phyloP scores from a whole-genome alignment of 2,888 invertebrate genomes.

The Parnassius mnemosyne region DNA sequence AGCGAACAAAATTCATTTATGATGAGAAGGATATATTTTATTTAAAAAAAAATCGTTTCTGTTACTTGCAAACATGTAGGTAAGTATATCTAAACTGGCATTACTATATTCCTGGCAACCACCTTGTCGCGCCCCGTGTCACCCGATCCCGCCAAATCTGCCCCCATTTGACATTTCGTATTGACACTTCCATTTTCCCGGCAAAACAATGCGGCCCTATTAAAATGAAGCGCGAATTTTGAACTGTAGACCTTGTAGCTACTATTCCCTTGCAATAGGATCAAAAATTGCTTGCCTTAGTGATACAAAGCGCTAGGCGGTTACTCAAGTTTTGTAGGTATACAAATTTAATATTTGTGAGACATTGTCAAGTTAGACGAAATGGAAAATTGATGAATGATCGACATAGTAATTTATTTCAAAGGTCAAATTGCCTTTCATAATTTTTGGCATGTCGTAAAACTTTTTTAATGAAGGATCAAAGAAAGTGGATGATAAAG shows the following conservation, averaged over 20 bases:
- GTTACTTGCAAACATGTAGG: too few relatives aligned
- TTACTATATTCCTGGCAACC: background rate
- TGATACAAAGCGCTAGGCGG: background rate
- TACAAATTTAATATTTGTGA: slow-evolving; percentile 19
- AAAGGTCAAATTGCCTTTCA: slow-evolving; percentile 20
- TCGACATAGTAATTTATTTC: slow-evolving; percentile 14
- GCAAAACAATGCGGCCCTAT: slow-evolving; percentile 31
- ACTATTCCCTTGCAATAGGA: background rate
- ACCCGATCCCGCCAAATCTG: slow-evolving; percentile 14
- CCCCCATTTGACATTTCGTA: slow-evolving; percentile 33
- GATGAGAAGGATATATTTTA: too few relatives aligned
- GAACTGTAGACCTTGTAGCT: background rate
- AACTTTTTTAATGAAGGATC: background rate
- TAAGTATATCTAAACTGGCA: background rate
- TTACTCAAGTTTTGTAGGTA: slow-evolving; percentile 18
- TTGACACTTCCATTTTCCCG: slow-evolving; percentile 34
- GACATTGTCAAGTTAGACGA: slow-evolving; percentile 4
- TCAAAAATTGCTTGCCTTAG: background rate
- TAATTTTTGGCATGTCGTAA: background rate
- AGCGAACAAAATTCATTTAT: too few relatives aligned
- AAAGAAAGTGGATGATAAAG: background rate
- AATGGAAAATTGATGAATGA: slow-evolving; percentile 17
- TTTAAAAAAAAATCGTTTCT: too few relatives aligned
- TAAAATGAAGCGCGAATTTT: slow-evolving; percentile 2
- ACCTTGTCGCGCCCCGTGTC: slow-evolving; percentile 3